Evolutionary conservation across 1,140 invertebrate species (phyloP).

Genomic region (Idris sp.): DNA sequence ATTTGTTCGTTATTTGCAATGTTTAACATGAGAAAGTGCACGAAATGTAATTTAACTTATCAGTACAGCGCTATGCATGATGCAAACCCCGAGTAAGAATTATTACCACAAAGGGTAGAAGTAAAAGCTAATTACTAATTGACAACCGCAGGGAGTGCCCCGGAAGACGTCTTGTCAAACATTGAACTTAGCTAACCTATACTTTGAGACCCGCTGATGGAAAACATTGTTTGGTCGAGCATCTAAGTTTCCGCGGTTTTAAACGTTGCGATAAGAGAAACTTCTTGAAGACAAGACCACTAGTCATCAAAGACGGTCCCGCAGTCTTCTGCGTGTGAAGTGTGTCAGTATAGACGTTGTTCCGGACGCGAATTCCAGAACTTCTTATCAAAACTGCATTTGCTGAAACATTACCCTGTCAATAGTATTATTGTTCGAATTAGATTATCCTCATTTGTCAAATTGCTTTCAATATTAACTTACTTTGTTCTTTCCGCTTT

Average conservation of each 20-base stretch:
- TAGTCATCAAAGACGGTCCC: conserved; percentile 47
- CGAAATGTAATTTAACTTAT: conserved; percentile 59
- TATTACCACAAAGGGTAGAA: conserved; percentile 60
- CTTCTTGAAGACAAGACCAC: conserved; percentile 59
- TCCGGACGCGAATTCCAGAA: conserved; percentile 27
- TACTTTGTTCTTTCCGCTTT: no score
- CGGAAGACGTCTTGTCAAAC: conserved; percentile 66
- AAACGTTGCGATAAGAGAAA: conserved; percentile 60
- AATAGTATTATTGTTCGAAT: conserved; percentile 27
- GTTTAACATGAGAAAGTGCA: conserved; percentile 51
- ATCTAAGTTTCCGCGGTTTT: conserved; percentile 62
- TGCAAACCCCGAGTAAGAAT: conserved; percentile 46
- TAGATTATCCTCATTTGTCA: not conserved
- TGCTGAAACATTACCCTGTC: conserved; percentile 11
- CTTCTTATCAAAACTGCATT: conserved; percentile 49
- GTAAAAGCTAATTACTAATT: conserved; percentile 67
- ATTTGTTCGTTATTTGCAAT: conserved; percentile 55
- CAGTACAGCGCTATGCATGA: conserved; percentile 46
- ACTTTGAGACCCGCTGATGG: conserved; percentile 51
- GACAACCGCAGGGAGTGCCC: conserved; percentile 64
- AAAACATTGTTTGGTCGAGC: conserved; percentile 63
- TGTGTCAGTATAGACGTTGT: conserved; percentile 42
- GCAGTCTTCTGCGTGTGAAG: conserved; percentile 41
- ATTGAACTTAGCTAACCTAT: conserved; percentile 57
- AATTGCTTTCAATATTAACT: not conserved